phyloP scores from a whole-genome alignment of 2,797 vertebrate species.

The Xenopus petersii region DNA sequence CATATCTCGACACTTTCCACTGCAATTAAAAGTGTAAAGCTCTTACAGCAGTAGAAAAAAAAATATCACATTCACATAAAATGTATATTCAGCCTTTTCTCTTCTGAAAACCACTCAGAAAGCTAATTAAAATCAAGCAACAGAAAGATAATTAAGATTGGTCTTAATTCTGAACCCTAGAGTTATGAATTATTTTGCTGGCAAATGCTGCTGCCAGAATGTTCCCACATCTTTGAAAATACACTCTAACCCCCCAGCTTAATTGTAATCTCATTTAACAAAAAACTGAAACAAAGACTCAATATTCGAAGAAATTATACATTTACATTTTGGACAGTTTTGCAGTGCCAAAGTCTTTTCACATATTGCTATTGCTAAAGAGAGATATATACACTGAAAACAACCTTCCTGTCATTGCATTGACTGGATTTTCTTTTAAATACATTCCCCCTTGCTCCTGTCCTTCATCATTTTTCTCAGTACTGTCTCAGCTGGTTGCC shows the following conservation, averaged over 20 bases:
- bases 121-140: slow-evolving; percentile 72
- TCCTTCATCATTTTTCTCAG: too few species aligned
- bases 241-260: neutral
- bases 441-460: too few species aligned
- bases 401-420: too few species aligned
- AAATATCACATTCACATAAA: slow-evolving; percentile 61
- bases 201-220: slow-evolving; percentile 17
- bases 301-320: too few species aligned
- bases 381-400: too few species aligned
- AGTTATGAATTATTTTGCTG: slow-evolving; percentile 34
- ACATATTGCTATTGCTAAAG: too few species aligned
- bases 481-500: too few species aligned
- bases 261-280: neutral
- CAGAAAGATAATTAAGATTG: slow-evolving; percentile 69
- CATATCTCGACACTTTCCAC: slow-evolving; percentile 53
- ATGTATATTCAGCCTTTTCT: slow-evolving; percentile 54
- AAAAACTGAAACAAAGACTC: neutral
- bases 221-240: neutral
- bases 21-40: slow-evolving; percentile 56
- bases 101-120: slow-evolving; percentile 58
- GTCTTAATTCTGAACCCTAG: slow-evolving; percentile 63
- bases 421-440: too few species aligned
- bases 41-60: slow-evolving; percentile 52
- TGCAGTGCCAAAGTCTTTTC: too few species aligned
- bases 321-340: too few species aligned